Conservation (phyloP, 2,888 invertebrate genomes). For the Caenorhabditis imperialis region DNA sequence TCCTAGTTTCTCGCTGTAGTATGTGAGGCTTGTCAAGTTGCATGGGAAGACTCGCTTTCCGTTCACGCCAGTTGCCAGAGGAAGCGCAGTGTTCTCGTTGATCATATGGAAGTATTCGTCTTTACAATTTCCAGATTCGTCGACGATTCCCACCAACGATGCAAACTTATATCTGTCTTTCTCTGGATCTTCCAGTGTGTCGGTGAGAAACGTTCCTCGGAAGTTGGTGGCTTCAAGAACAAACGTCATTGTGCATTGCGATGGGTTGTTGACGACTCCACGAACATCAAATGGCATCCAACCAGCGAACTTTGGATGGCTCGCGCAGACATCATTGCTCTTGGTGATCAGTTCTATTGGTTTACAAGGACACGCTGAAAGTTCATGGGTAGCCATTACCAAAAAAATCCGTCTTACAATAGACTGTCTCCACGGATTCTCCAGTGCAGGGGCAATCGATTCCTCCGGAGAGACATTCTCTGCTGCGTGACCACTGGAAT, state of each 20-base stretch:
- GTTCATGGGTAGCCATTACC: neutral
- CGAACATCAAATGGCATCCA: neutral
- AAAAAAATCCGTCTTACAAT: neutral
- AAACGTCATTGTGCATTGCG: neutral
- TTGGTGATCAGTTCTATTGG: constrained; percentile 2
- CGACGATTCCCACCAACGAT: neutral
- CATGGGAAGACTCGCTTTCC: too few species aligned
- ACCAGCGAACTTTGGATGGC: neutral
- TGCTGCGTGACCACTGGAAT: constrained; percentile 14
- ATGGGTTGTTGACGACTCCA: neutral
- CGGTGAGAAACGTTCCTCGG: neutral
- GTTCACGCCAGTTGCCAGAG: too few species aligned
- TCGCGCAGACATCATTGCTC: neutral
- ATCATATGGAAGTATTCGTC: too few species aligned
- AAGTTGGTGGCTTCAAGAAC: constrained; percentile 4
- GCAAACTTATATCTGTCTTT: neutral
- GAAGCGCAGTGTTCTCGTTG: too few species aligned
- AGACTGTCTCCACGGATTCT: neutral
- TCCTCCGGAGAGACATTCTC: constrained; percentile 8
- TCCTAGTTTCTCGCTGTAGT: too few species aligned
- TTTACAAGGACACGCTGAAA: constrained; percentile 6
- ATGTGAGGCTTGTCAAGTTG: too few species aligned
- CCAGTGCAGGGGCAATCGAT: constrained; percentile 21
- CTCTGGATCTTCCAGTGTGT: neutral
- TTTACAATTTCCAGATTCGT: too few species aligned